These are phyloP conservation scores for Crenichthys baileyi DNA, from an alignment of 2,797 vertebrate genomes.

Conservation along the genomic window DNA sequence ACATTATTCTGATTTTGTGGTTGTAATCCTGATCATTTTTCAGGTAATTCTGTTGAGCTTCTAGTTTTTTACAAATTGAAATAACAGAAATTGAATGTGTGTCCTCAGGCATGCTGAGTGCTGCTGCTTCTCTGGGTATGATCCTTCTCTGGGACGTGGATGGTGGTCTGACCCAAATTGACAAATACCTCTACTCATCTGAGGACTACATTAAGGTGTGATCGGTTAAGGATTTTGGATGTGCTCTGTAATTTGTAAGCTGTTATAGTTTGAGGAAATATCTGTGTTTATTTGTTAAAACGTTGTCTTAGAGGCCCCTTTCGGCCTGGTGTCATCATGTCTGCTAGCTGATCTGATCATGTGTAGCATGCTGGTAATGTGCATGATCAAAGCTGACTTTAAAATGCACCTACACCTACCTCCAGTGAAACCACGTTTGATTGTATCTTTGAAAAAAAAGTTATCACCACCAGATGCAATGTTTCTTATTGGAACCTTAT, in stretches of 20 bases:
- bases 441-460: too few relatives aligned
- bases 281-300: too few relatives aligned
- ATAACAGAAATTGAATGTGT: neutral
- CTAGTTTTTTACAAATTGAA: neutral
- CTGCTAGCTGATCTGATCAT: too few relatives aligned
- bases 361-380: too few relatives aligned
- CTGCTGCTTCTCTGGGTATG: slow-evolving; percentile 95
- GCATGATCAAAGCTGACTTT: too few relatives aligned
- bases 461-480: too few relatives aligned
- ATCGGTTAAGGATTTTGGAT: neutral
- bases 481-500: too few relatives aligned
- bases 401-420: too few relatives aligned
- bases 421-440: too few relatives aligned
- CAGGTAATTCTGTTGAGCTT: neutral
- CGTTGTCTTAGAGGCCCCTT: too few relatives aligned
- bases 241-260: neutral
- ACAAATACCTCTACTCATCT: slow-evolving; percentile 98
- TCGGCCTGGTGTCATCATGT: too few relatives aligned
- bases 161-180: slow-evolving; percentile 96
- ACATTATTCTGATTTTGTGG: neutral
- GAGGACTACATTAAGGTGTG: slow-evolving; percentile 98
- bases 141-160: slow-evolving; percentile 98
- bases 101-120: slow-evolving; percentile 93
- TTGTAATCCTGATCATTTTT: neutral
- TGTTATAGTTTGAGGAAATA: too few relatives aligned